Percentiles rank a stretch among this genome's conserved stretches.
Evolutionary conservation across 1,140 invertebrate genomes (phyloP).

Genomic region (Orchesella cincta): DNA sequence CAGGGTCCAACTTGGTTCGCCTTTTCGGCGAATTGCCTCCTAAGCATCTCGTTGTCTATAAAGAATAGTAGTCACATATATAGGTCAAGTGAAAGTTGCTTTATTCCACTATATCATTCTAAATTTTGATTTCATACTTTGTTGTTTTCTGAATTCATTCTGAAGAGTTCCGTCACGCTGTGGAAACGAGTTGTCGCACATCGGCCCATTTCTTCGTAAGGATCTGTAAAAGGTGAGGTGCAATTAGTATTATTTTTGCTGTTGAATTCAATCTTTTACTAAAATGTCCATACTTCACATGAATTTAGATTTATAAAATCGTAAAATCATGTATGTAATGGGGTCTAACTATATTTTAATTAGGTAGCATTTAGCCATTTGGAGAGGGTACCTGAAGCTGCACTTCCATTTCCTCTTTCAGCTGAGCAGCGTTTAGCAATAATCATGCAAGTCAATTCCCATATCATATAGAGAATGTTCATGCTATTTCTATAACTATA

Average conservation of each 20-base stretch:
- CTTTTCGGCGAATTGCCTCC: slow-evolving; percentile 96
- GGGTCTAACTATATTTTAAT: no score
- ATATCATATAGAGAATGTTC: neutral
- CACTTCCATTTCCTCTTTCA: slow-evolving; percentile 51
- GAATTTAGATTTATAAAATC: no score
- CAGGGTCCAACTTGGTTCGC: slow-evolving; percentile 97
- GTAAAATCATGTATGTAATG: no score
- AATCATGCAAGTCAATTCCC: no score
- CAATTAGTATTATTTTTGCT: no score
- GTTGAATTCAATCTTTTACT: no score
- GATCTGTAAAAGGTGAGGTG: slow-evolving; percentile 74
- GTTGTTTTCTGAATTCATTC: slow-evolving; percentile 92
- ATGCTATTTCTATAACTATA: neutral
- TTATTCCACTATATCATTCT: no score
- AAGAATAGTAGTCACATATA: no score
- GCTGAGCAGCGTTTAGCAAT: slow-evolving; percentile 47
- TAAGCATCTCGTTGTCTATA: slow-evolving; percentile 87
- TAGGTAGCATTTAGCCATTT: no score
- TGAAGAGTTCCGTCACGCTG: slow-evolving; percentile 91
- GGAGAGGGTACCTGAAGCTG: slow-evolving; percentile 50
- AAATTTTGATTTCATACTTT: slow-evolving; percentile 80
- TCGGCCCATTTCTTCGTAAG: slow-evolving; percentile 96
- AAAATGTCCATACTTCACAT: no score
- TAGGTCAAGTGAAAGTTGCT: no score
- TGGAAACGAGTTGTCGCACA: slow-evolving; percentile 90